Conservation (phyloP, 2,797 vertebrate species). For the Tokudaia tokunoshimensis region DNA sequence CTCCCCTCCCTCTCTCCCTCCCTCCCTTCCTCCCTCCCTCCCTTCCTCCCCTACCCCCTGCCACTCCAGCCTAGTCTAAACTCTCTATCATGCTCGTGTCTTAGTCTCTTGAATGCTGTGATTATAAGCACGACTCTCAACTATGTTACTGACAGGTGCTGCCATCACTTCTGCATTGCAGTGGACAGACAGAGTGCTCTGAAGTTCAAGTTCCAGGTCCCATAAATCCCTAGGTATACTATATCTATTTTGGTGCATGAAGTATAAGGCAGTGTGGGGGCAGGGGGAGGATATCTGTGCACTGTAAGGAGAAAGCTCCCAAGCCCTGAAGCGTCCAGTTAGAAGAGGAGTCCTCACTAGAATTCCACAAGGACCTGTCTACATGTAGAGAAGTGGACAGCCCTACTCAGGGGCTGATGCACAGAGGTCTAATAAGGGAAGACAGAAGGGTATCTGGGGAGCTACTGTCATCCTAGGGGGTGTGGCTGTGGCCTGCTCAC, state of each 20-base stretch:
- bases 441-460: background rate
- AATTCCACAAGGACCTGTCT: background rate
- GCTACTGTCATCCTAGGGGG: no score
- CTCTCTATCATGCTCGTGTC: background rate
- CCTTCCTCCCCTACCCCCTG: no score
- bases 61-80: background rate
- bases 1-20: no score
- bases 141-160: background rate
- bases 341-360: background rate
- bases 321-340: background rate
- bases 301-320: background rate
- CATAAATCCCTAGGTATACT: background rate
- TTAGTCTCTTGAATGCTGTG: background rate
- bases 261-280: background rate
- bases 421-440: background rate
- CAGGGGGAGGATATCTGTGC: background rate
- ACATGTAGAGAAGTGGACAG: background rate
- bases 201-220: background rate
- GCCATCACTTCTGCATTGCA: background rate
- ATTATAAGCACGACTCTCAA: background rate
- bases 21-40: no score
- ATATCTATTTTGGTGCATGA: background rate
- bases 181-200: background rate
- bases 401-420: background rate
- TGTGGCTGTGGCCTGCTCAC: background rate